Conservation (phyloP, 2,888 invertebrate genomes). For the Byasa hedistus region DNA sequence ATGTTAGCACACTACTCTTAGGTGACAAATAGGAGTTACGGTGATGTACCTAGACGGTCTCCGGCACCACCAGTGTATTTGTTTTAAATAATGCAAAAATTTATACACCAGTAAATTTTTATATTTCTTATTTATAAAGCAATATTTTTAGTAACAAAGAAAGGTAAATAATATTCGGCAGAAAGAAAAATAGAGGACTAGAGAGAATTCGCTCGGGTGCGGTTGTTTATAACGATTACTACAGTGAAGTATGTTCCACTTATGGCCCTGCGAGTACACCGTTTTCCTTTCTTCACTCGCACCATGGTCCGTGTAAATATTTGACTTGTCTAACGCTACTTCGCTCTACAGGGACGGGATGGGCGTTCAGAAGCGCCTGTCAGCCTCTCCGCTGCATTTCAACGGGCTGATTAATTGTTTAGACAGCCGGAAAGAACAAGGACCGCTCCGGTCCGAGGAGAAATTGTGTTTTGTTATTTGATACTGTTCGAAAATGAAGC, state of each 20-base stretch:
- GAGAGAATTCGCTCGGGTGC: slow-evolving; percentile 4
- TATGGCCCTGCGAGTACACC: slow-evolving; percentile 35
- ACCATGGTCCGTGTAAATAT: slow-evolving; percentile 55
- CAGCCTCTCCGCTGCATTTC: slow-evolving; percentile 25
- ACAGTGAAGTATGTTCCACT: slow-evolving; percentile 36
- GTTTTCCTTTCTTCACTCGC: slow-evolving; percentile 47
- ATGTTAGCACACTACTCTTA: too few species aligned
- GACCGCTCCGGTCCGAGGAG: background rate
- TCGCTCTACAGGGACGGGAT: slow-evolving; percentile 39
- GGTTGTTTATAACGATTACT: slow-evolving; percentile 41
- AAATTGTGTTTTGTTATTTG: slow-evolving; percentile 6
- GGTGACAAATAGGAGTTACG: too few species aligned
- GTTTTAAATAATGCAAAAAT: too few species aligned
- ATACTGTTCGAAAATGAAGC: background rate
- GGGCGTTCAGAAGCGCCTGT: slow-evolving; percentile 30
- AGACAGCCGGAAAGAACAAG: slow-evolving; percentile 10
- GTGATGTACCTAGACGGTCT: too few species aligned
- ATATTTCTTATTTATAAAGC: background rate
- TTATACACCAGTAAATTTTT: too few species aligned
- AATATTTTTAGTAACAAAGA: slow-evolving; percentile 6
- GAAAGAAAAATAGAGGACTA: slow-evolving; percentile 5
- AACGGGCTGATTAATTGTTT: slow-evolving; percentile 28
- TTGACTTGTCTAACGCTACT: slow-evolving; percentile 54
- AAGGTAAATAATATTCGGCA: slow-evolving; percentile 12
- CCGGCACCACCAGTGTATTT: too few species aligned